Evolutionary conservation across 2,888 invertebrate species (phyloP).

Genomic region (Muscina levida): DNA sequence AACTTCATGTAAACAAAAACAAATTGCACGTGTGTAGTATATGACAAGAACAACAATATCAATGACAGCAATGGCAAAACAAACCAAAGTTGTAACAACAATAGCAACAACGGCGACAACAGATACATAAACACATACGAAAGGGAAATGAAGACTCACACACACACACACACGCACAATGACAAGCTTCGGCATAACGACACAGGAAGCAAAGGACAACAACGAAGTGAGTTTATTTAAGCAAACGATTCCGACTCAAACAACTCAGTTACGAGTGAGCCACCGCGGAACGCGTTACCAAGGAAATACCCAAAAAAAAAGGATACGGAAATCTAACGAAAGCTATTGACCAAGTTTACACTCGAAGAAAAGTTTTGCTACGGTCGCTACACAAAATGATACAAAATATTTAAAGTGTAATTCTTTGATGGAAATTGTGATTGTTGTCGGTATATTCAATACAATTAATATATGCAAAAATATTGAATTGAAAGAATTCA

Average conservation of each 20-base stretch:
- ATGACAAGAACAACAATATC: not conserved
- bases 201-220: conserved; percentile 1
- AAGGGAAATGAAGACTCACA: not conserved
- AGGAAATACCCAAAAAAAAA: conserved; percentile 21
- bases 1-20: conserved; percentile 32
- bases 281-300: conserved; percentile 50
- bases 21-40: conserved; percentile 57
- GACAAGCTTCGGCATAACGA: not conserved
- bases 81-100: conserved; percentile 22
- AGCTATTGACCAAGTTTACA: conserved; percentile 1
- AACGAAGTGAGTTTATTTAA: conserved; percentile 44
- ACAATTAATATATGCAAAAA: too few species aligned
- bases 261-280: conserved; percentile 69
- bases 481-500: too few species aligned
- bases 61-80: conserved; percentile 16
- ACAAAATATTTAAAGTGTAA: conserved; percentile 19
- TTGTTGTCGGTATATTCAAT: conserved; percentile 7
- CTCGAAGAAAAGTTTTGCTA: conserved; percentile 4
- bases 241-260: conserved; percentile 57
- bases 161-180: conserved; percentile 12
- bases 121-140: conserved; percentile 7
- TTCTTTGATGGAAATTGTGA: conserved; percentile 30
- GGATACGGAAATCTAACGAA: conserved; percentile 18
- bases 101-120: conserved; percentile 22
- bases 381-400: not conserved